Percentiles rank a stretch among this genome's conserved stretches.
Evolutionary conservation across 2,797 vertebrate species (phyloP).

Genomic region (Neopelma chrysocephalum): DNA sequence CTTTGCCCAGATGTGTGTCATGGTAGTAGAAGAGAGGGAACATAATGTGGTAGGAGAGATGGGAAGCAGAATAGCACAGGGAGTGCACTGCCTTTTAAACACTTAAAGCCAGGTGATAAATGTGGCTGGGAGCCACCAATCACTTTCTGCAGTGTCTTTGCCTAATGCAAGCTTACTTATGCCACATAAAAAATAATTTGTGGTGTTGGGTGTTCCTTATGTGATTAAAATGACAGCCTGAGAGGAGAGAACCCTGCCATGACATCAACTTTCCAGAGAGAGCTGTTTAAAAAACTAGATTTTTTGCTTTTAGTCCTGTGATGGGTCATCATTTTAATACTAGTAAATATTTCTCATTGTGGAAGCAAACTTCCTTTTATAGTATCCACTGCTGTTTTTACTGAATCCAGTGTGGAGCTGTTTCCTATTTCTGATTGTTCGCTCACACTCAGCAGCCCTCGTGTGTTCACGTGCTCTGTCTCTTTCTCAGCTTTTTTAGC

Average conservation of each 20-base stretch:
- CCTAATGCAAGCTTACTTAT: background rate
- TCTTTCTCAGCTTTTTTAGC: constrained; percentile 53
- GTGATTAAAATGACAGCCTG: background rate
- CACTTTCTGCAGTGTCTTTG: background rate
- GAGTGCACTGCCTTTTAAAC: background rate
- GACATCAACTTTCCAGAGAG: constrained; percentile 25
- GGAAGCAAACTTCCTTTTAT: constrained; percentile 77
- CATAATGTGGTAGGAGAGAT: background rate
- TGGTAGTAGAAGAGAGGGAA: background rate
- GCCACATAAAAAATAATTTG: background rate
- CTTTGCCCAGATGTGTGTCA: background rate
- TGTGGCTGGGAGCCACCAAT: background rate
- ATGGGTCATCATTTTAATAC: constrained; percentile 57
- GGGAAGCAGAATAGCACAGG: background rate
- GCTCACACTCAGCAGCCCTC: constrained; percentile 43
- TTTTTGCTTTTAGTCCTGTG: constrained; percentile 29
- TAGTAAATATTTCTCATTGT: constrained; percentile 51
- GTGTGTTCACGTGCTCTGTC: background rate
- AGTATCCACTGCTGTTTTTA: constrained; percentile 60
- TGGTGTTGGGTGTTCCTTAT: background rate
- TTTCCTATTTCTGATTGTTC: constrained; percentile 67
- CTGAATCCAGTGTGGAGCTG: constrained; percentile 1
- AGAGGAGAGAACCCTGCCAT: background rate
- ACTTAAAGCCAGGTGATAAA: background rate
- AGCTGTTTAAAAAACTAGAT: constrained; percentile 15